phyloP scores from a whole-genome alignment of 2,888 invertebrate species.

The Schizaphis graminum region DNA sequence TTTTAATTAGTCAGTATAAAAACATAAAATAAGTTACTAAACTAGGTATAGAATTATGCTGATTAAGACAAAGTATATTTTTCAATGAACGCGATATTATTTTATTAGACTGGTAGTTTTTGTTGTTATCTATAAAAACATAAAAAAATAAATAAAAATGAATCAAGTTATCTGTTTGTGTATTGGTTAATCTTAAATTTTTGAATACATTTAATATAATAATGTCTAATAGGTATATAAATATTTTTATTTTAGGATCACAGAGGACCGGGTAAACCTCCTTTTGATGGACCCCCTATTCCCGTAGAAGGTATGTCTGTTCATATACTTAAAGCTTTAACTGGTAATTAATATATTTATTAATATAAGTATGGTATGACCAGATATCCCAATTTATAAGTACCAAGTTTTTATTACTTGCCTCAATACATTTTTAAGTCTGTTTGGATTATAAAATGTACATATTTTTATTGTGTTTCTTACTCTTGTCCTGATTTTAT shows the following conservation, averaged over 20 bases:
- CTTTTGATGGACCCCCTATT: constrained; percentile 53
- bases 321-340: constrained; percentile 45
- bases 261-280: constrained; percentile 53
- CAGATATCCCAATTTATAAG: neutral
- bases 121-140: too few relatives aligned
- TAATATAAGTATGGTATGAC: neutral
- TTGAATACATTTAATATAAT: neutral
- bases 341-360: constrained; percentile 27
- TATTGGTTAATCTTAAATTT: neutral
- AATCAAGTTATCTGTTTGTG: neutral
- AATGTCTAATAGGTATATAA: neutral
- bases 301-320: constrained; percentile 58
- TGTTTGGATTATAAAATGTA: neutral
- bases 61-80: too few relatives aligned
- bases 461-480: neutral
- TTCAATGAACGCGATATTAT: too few relatives aligned
- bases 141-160: neutral
- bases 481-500: neutral
- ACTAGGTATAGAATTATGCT: too few relatives aligned
- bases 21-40: too few relatives aligned
- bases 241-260: constrained; percentile 51
- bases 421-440: too few relatives aligned
- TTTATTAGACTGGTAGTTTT: too few relatives aligned
- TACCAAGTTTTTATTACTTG: neutral
- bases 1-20: too few relatives aligned